Conservation (phyloP, 2,797 vertebrate genomes). For the Arrhamphus sclerolepis region DNA sequence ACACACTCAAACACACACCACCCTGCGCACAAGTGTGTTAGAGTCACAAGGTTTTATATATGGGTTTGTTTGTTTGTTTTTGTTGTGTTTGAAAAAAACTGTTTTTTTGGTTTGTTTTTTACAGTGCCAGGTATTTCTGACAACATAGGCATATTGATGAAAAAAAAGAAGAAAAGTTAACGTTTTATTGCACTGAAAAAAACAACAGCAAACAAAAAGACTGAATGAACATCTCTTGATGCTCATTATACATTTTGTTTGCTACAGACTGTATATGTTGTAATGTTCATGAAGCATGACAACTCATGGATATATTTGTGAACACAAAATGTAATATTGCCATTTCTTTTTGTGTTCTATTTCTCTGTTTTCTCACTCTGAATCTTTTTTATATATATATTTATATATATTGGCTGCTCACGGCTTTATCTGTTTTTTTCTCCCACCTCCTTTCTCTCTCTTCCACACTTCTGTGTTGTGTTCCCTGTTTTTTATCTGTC, state of each 20-base stretch:
- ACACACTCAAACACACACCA: constrained; percentile 34
- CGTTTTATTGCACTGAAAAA: constrained; percentile 41
- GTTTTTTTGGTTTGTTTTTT: constrained; percentile 61
- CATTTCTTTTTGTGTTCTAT: constrained; percentile 74
- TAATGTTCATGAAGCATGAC: constrained; percentile 82
- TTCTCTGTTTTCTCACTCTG: constrained; percentile 64
- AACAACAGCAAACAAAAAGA: constrained; percentile 69
- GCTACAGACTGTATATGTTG: constrained; percentile 58
- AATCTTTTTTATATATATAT: constrained; percentile 64
- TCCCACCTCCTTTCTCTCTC: constrained; percentile 27
- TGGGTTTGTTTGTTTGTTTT: constrained; percentile 25
- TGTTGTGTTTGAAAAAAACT: constrained; percentile 41
- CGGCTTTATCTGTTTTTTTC: constrained; percentile 60
- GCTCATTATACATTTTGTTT: constrained; percentile 73
- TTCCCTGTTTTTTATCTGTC: constrained; percentile 44
- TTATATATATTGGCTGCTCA: constrained; percentile 83
- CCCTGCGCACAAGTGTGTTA: constrained; percentile 59
- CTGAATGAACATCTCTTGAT: constrained; percentile 61
- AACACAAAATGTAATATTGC: constrained; percentile 85
- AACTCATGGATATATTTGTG: constrained; percentile 80
- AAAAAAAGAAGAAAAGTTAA: constrained; percentile 12
- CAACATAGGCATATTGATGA: constrained; percentile 20
- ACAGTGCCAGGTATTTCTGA: constrained; percentile 5
- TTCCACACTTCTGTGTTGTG: constrained; percentile 28
- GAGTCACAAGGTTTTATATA: constrained; percentile 42